phyloP scores from a whole-genome alignment of 2,888 invertebrate genomes.

The Heteromyza rotundicornis region DNA sequence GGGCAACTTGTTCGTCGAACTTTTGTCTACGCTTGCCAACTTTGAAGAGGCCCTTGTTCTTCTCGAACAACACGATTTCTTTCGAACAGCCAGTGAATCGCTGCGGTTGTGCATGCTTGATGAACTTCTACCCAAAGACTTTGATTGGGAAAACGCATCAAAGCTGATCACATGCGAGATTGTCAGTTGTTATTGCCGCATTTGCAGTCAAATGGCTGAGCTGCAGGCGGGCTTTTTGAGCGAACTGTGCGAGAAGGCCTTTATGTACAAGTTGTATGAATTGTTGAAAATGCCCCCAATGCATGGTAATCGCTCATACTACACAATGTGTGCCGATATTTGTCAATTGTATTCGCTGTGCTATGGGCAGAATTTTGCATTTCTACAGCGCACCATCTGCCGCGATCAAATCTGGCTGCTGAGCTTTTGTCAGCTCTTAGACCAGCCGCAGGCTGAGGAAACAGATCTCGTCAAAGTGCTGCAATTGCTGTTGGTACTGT shows the following conservation, averaged over 20 bases:
- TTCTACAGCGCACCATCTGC: constrained; percentile 48
- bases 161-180: constrained; percentile 41
- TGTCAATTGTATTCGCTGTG: constrained; percentile 51
- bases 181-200: constrained; percentile 43
- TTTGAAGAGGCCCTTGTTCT: constrained; percentile 29
- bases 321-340: constrained; percentile 49
- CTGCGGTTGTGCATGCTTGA: constrained; percentile 29
- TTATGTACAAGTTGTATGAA: constrained; percentile 46
- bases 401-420: constrained; percentile 47
- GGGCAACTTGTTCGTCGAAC: constrained; percentile 46
- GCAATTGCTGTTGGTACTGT: constrained; percentile 41
- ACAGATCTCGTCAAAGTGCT: constrained; percentile 26
- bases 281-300: constrained; percentile 39
- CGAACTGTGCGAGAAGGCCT: constrained; percentile 39
- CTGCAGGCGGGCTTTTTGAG: constrained; percentile 36
- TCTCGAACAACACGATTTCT: constrained; percentile 38
- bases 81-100: constrained; percentile 29
- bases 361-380: constrained; percentile 39
- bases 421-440: constrained; percentile 33
- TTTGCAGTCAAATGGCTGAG: constrained; percentile 38
- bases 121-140: constrained; percentile 27
- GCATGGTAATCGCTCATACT: constrained; percentile 23
- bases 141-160: constrained; percentile 12
- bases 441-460: constrained; percentile 12
- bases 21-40: constrained; percentile 37